A percentile compares a stretch with the other conserved stretches of the same genome.
phyloP scores from a whole-genome alignment of 1,140 invertebrate species.

The Leptonema lineaticorne region DNA sequence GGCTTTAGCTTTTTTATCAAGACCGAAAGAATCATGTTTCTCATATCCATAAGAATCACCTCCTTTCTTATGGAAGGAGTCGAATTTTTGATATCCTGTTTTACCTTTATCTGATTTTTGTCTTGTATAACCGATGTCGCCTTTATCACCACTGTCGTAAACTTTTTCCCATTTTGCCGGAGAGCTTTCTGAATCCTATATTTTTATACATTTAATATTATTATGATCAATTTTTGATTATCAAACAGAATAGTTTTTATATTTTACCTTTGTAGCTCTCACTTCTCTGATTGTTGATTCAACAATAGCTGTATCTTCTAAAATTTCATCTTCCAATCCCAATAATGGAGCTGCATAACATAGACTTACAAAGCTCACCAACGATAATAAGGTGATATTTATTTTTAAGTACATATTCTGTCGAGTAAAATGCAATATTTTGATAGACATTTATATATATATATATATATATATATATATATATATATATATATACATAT shows the following conservation, averaged over 20 bases:
- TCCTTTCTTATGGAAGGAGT: slow-evolving; percentile 70
- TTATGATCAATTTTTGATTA: neutral
- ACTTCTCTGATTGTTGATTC: slow-evolving; percentile 52
- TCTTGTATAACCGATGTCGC: slow-evolving; percentile 65
- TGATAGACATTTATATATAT: no score
- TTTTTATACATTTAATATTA: neutral
- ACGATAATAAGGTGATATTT: slow-evolving; percentile 16
- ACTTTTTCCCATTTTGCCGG: slow-evolving; percentile 48
- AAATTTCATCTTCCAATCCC: slow-evolving; percentile 45
- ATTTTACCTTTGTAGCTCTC: slow-evolving; percentile 50
- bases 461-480: no score
- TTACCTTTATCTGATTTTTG: slow-evolving; percentile 64
- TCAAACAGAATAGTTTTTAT: neutral
- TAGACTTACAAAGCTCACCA: slow-evolving; percentile 19
- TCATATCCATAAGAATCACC: slow-evolving; percentile 71
- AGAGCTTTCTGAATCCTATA: slow-evolving; percentile 25
- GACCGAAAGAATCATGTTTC: slow-evolving; percentile 63
- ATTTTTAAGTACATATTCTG: slow-evolving; percentile 28
- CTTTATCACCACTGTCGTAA: slow-evolving; percentile 57
- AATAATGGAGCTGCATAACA: slow-evolving; percentile 26
- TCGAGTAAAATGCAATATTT: no score
- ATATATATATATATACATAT: no score
- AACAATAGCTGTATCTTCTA: slow-evolving; percentile 48
- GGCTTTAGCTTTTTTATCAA: slow-evolving; percentile 47
- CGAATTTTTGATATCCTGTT: slow-evolving; percentile 69